Base-by-base conservation (phyloP, 2,797 vertebrate genomes). In the Girardinus metallicus region DNA sequence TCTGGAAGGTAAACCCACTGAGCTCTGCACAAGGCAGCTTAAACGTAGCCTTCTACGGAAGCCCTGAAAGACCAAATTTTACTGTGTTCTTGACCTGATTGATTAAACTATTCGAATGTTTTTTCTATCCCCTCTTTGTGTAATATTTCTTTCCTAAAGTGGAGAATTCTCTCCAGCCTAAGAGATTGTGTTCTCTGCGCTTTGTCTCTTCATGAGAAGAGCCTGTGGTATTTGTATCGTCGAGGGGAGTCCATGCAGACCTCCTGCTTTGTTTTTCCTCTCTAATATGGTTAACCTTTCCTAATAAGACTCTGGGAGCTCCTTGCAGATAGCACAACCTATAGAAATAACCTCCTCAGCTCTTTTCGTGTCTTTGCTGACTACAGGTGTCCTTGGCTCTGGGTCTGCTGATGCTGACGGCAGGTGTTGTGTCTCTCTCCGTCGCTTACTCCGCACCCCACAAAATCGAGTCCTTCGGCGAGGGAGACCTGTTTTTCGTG, bases 401-500 rank as follows among this genome's bases (percentile, higher is more conserved):
- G 55, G 93, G 95, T 77, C 77, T 95, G 68, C 91, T 97, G 87
- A 95, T 98, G 49, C 95, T 98, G 94, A 94, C 96, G 55, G 95
- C 96, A 2, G 97, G 97, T 64, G 55, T 97, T 57, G 93, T 94
- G 26, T 95, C 96, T 66, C 95, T 99, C 73, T 94, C 96, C 0
- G 96, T 97, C 70, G 96, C 97, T 73, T 98, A 96, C 86, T 94
- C 97, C 51, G 96, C 97, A 75, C 95, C 97, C 26, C 95, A 95
- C 0, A 98, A 96, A 92, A 98, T 99, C 0, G 98, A 99, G 95
- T 97, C 97, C 0, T 98, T 99, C 0, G 97, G 97, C 0, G 97
- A 96, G 76, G 97, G 97, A 23, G 97, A 97, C 92, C 96, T 99
- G 88, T 91, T 97, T 78, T 97, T 99, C 29, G 97, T 99, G 74